These are phyloP conservation scores for Podarcis raffonei DNA, from an alignment of 2,113 vertebrate species.

Conservation along the genomic window DNA sequence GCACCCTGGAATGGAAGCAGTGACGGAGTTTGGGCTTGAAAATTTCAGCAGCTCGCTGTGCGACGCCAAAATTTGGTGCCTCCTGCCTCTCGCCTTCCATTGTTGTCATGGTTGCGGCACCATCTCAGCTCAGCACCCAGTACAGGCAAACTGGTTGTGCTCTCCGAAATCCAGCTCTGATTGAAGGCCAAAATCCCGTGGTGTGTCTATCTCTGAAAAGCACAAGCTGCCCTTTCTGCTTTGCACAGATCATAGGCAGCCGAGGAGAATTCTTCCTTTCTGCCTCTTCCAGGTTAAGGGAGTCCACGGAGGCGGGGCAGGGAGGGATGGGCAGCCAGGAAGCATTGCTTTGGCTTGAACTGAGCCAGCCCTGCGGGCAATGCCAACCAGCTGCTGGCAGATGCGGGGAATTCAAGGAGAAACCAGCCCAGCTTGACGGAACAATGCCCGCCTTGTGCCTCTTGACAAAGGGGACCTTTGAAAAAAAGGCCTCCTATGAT, in stretches of 20 bases:
- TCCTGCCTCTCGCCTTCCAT: too few relatives aligned
- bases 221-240: background rate
- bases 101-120: too few relatives aligned
- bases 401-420: background rate
- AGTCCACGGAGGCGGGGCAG: background rate
- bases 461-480: slow-evolving; percentile 14
- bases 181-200: too few relatives aligned
- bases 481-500: background rate
- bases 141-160: too few relatives aligned
- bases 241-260: background rate
- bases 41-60: too few relatives aligned
- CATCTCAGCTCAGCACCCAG: too few relatives aligned
- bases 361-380: too few relatives aligned
- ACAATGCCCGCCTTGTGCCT: slow-evolving; percentile 43
- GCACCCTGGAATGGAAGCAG: too few relatives aligned
- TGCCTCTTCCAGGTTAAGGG: background rate
- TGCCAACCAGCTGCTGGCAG: background rate
- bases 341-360: background rate
- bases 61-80: too few relatives aligned
- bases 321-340: background rate
- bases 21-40: too few relatives aligned
- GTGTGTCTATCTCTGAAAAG: background rate
- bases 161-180: too few relatives aligned
- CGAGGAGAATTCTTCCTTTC: background rate
- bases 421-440: background rate